Percentiles rank a stretch among this genome's conserved stretches.
These are phyloP conservation scores for Tiaroga cobitis DNA, from an alignment of 2,797 vertebrate species.

Conservation along the genomic window DNA sequence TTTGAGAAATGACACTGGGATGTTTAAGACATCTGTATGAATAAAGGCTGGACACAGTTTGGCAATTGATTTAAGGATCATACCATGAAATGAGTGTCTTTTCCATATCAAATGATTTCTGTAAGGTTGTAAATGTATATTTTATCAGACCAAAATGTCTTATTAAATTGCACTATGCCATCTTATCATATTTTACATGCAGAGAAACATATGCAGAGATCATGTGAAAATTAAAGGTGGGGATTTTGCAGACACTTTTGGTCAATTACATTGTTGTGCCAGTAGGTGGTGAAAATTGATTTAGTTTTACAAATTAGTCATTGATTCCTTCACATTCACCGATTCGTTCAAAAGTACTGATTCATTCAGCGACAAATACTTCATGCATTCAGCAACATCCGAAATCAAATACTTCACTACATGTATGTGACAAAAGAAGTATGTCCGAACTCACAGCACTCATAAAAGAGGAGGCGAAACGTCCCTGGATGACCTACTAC, in stretches of 20 bases:
- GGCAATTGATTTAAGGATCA: background rate
- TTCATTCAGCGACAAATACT: too few species aligned
- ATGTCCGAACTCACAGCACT: too few species aligned
- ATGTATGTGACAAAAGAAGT: too few species aligned
- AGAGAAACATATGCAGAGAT: background rate
- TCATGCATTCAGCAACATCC: too few species aligned
- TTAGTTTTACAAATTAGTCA: too few species aligned
- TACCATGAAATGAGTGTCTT: background rate
- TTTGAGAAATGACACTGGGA: constrained; percentile 75
- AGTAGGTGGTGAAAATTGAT: background rate
- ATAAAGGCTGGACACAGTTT: too few species aligned
- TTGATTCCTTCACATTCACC: background rate
- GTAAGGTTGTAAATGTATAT: background rate
- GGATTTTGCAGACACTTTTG: too few species aligned
- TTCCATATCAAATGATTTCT: background rate
- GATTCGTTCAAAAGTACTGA: too few species aligned
- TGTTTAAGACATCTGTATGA: background rate
- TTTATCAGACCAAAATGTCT: background rate
- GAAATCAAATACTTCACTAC: too few species aligned
- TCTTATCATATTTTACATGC: background rate
- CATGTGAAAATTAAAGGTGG: background rate
- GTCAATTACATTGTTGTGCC: too few species aligned
- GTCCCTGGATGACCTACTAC: too few species aligned
- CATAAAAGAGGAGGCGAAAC: too few species aligned
- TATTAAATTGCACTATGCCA: background rate